phyloP scores from a whole-genome alignment of 2,888 invertebrate genomes.

The Acronicta psi region DNA sequence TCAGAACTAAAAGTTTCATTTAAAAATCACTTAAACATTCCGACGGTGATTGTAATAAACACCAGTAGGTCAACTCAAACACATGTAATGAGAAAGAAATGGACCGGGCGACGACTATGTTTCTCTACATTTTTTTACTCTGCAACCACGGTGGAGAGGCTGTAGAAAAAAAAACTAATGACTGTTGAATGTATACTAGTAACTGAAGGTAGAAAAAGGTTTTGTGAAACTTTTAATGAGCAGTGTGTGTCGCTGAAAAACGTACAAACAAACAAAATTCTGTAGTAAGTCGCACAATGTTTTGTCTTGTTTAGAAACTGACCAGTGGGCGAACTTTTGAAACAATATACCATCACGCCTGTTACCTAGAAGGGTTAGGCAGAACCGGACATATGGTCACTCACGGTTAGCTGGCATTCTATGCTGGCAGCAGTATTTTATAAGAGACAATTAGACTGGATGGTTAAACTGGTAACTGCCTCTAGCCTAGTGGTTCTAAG shows the following conservation, averaged over 20 bases:
- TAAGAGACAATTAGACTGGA: too few relatives aligned
- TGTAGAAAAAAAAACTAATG: conserved; percentile 21
- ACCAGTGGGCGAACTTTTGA: background rate
- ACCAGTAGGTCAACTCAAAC: conserved; percentile 21
- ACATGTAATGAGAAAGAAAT: conserved; percentile 44
- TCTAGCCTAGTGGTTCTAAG: too few relatives aligned
- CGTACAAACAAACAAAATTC: background rate
- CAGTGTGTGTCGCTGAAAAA: conserved; percentile 25
- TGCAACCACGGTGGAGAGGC: conserved; percentile 28
- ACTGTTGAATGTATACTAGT: conserved; percentile 19
- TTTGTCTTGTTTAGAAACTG: background rate
- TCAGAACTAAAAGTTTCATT: conserved; percentile 1
- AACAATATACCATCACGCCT: too few relatives aligned
- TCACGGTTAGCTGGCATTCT: too few relatives aligned
- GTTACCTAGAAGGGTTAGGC: too few relatives aligned
- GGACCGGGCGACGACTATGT: conserved; percentile 2
- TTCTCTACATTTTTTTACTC: conserved; percentile 22
- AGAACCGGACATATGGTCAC: too few relatives aligned
- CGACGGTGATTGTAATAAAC: conserved; percentile 15
- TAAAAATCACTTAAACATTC: background rate
- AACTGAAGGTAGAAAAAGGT: conserved; percentile 27
- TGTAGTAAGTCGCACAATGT: background rate
- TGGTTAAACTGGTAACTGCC: too few relatives aligned
- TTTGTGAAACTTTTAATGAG: conserved; percentile 47
- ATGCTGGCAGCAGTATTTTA: too few relatives aligned